Evolutionary conservation across 2,113 vertebrate species (phyloP).

Genomic region (Antechinus stuartii): DNA sequence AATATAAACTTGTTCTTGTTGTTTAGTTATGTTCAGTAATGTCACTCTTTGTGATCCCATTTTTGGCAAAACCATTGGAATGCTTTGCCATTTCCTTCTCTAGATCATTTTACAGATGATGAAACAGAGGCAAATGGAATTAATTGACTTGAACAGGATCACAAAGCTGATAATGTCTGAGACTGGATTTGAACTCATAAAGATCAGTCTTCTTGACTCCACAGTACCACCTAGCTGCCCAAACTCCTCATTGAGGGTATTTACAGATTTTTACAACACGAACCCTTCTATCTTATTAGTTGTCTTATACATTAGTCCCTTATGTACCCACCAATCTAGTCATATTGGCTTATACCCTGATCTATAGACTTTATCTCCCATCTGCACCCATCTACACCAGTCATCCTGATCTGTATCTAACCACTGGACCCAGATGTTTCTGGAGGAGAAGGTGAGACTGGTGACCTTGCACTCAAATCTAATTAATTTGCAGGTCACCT

Average conservation of each 20-base stretch:
- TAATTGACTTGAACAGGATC: neutral
- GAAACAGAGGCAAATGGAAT: neutral
- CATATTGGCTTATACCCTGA: neutral
- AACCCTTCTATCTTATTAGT: neutral
- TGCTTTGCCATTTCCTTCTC: no score
- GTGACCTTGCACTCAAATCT: no score
- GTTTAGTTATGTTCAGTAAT: neutral
- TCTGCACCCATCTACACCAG: neutral
- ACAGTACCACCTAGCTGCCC: no score
- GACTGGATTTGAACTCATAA: no score
- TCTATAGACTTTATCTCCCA: neutral
- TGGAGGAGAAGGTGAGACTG: no score
- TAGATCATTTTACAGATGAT: neutral
- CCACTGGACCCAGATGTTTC: no score
- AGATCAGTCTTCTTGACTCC: no score
- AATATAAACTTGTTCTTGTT: neutral
- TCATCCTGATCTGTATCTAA: no score
- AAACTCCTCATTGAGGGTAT: neutral
- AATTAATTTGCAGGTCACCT: no score
- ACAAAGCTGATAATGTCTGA: neutral
- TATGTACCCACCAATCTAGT: neutral
- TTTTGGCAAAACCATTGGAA: no score
- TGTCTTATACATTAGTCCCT: neutral
- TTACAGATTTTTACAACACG: neutral
- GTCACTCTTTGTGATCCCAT: neutral